Evolutionary conservation across 2,797 vertebrate genomes (phyloP), one percentile per base, ranked within the genome.

Genomic region (Alauda arvensis): DNA sequence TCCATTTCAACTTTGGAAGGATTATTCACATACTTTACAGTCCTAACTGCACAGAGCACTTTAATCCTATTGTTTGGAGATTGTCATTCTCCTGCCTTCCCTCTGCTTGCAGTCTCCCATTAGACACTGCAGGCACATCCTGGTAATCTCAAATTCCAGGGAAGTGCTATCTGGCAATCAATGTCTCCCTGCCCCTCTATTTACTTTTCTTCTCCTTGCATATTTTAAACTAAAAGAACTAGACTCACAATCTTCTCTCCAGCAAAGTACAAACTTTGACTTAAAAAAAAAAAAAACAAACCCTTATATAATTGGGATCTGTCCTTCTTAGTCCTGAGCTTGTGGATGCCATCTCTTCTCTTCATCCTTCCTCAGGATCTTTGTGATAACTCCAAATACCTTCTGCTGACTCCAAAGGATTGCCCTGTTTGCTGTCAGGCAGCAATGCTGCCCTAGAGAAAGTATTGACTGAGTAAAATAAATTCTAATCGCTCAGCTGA

Each of bases 41-140:
- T 72, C 34, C 88, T 85, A 46, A 80, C 42, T 87, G 69, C 83
- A 86, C n/a, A 53, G 93, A 80, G 40, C 57, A 69, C 20, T 95
- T 89, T 83, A 93, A 94, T 88, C 85, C 69, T 91, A 10, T 90
- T 94, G 90, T 94, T 96, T 96, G 92, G 83, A 94, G 63, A 91
- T 91, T 93, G 94, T 95, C 89, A 75, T 77, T 92, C 82, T 95
- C 42, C 66, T 91, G 74, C 76, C 61, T 91, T 48, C 68, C 75
- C 75, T 66, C 60, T 91, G 66, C 89, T 84, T 85, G 39, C 56
- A 63, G 48, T n/a, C 66, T 93, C 81, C 91, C 67, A 59, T 89
- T 56, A 94, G 84, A 34, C 81, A 83, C 79, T 71, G 62, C 83
- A 89, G 86, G 79, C 78, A 95, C 93, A 93, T 92, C 74, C 65